Conservation (phyloP, 1,140 invertebrate species). For the Antheraea pernyi region DNA sequence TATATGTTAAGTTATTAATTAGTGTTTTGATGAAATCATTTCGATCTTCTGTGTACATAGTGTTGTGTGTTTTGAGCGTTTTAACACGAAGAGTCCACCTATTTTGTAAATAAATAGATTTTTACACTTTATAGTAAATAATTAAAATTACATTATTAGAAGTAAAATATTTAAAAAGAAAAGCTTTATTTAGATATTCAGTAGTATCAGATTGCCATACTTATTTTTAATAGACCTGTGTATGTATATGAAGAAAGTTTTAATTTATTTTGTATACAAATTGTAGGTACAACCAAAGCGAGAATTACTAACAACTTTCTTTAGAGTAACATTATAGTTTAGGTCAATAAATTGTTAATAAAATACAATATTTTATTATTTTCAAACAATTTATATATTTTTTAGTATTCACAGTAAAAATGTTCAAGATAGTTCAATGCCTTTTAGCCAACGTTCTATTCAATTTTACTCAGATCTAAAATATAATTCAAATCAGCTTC, state of each 20-base stretch:
- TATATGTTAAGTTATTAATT: background rate
- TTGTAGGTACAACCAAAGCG: constrained; percentile 11
- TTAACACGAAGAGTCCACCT: constrained; percentile 75
- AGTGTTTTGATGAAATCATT: background rate
- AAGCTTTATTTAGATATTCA: constrained; percentile 65
- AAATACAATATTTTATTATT: too few species aligned
- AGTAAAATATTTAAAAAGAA: constrained; percentile 53
- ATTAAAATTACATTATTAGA: constrained; percentile 34
- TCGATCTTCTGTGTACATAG: constrained; percentile 31
- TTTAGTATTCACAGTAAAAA: background rate
- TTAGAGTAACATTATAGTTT: background rate
- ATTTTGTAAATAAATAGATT: constrained; percentile 77
- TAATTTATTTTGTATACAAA: constrained; percentile 13
- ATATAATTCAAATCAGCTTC: too few species aligned
- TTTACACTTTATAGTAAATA: constrained; percentile 63
- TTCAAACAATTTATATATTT: background rate
- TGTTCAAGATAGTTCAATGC: too few species aligned
- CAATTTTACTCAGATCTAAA: too few species aligned
- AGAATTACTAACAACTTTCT: constrained; percentile 6
- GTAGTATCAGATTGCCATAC: constrained; percentile 60
- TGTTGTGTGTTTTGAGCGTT: constrained; percentile 71
- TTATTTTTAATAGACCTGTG: constrained; percentile 38
- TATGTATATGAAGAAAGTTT: constrained; percentile 17
- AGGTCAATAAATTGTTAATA: too few species aligned
- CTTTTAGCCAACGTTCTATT: too few species aligned